Conservation (phyloP, 2,888 invertebrate species). For the Patella pellucida region DNA sequence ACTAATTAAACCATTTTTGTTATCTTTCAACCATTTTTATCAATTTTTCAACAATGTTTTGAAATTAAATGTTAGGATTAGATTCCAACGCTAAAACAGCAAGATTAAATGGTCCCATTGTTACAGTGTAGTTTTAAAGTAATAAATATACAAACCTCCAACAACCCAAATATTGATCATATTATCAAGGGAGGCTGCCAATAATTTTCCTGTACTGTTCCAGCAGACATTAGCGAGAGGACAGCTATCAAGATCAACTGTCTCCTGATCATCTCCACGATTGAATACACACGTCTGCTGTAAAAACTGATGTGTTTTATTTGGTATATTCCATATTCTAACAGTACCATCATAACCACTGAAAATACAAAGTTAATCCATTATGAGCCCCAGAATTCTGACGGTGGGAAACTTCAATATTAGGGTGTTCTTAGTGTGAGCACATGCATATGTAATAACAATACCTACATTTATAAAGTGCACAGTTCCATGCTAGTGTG, state of each 20-base stretch:
- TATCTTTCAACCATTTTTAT: no score
- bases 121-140: background rate
- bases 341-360: slow-evolving; percentile 78
- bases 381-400: background rate
- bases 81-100: no score
- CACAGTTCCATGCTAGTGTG: no score
- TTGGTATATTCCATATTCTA: slow-evolving; percentile 74
- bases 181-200: slow-evolving; percentile 76
- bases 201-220: slow-evolving; percentile 74
- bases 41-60: no score
- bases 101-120: no score
- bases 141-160: slow-evolving; percentile 65
- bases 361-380: slow-evolving; percentile 29
- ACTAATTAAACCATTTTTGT: no score
- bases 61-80: no score
- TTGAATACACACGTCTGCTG: slow-evolving; percentile 76
- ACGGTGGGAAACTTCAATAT: no score
- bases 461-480: no score
- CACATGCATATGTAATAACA: no score
- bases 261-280: slow-evolving; percentile 63
- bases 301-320: slow-evolving; percentile 70
- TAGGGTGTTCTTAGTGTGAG: no score
- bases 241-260: slow-evolving; percentile 74
- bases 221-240: slow-evolving; percentile 73
- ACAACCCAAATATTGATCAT: slow-evolving; percentile 76